Evolutionary conservation across 1,140 invertebrate species (phyloP), one percentile per base, ranked within the genome.

Genomic region (Battus philenor): DNA sequence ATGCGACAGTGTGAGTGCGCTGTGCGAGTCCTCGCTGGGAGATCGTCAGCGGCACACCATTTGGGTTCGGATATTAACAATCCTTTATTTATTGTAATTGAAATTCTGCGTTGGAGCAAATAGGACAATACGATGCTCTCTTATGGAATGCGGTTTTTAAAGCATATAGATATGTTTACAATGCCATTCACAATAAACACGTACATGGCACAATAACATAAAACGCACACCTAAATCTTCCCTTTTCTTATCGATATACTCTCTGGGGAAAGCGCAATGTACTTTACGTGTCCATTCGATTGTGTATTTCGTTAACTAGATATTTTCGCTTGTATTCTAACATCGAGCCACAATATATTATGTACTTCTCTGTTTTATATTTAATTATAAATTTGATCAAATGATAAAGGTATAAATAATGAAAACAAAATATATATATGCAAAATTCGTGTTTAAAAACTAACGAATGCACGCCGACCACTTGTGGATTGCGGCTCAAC

Each of bases 1-100:
- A 51, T 79, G 74, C 75, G 77, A 76, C 72, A 67, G 77, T 84
- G 80, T 81, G 77, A 72, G 80, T 81, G 74, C 72, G 75, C 65
- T 54, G 55, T 69, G 59, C 63, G 64, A 77, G 69, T 75, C 61
- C 63, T 80, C 61, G 52, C 54, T 59, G 57, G 44, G 69, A 77
- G 12, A 39, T 26, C 36, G 33, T 36, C n/a, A 12, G 4, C 8
- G 18, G 34, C 18, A 38, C 20, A 38, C 34, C 18, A 22, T 38
- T 7, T 22, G n/a, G 4, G 2, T 6, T 6, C 34, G 20, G 7
- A 20, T 11, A 20, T 16, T 36, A 20, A 36, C 33, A 36, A 22
- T 11, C n/a, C 16, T 3, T 39, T 39, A 39, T 26, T 39, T 26
- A 26, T 39, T 10, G 5, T 39, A 26, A 15, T 20, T 10, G 11